Base-by-base conservation (phyloP, 2,113 vertebrate genomes). In the Sceloporus tristichus region DNA sequence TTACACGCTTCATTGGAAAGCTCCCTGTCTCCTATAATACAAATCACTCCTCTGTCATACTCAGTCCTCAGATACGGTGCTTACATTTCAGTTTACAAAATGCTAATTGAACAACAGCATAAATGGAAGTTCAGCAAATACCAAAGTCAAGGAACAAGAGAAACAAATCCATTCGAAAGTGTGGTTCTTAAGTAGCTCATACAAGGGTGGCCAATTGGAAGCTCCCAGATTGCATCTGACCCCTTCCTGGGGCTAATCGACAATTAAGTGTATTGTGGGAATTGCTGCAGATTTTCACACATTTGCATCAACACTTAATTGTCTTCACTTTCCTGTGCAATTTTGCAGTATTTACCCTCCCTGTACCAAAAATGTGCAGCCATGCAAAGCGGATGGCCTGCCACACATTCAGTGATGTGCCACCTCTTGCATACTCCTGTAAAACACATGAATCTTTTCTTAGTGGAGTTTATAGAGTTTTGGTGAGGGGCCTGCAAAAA, bases 1-100 rank as follows among this genome's bases (percentile, higher is more conserved):
- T 97, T 92, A 96, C 95, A 95, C 89, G 96, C 96, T 95, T 96
- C 96, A 21, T 96, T 97, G 97, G 89, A 92, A 96, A 95, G 94
- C 95, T 96, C 94, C 94, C 88, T 66, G 92, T 93, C 95, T 96
- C 70, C 94, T 93, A 7, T 85, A 91, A 94, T 90, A 97, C 96
- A 96, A 96, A 97, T 97, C 95, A 96, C 93, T 90, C 74, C 91
- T 78, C 87, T 0, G 0, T 90, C 94, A 87, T 90, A 80, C 68
- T 90, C 59, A 0, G 75, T 91, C 87, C 75, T 83, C 92, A 91
- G 91, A 66, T 2, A 4, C 77, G 56, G 89, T 89, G 91, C 90
- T 93, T 84, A 59, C 91, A 91, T 92, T 84, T 87, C 93, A 83
- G 94, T 85, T 89, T 91, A 66, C 66, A 85, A 92, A 91, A 94